Conservation (phyloP, 2,888 invertebrate genomes). For the Zygothrica quintamaculata region DNA sequence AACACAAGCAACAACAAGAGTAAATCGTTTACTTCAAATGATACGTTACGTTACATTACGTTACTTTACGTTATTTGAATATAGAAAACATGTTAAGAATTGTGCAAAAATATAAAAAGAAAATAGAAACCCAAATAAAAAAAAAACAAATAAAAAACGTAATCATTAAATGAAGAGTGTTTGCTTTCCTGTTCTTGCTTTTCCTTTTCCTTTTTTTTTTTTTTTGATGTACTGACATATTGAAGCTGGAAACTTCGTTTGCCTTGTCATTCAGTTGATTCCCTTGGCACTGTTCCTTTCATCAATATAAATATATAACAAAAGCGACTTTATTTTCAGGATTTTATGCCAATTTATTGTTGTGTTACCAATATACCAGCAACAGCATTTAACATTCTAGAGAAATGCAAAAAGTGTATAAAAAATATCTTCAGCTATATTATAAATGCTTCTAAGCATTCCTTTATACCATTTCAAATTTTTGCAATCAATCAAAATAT, state of each 20-base stretch:
- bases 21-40: conserved; percentile 3
- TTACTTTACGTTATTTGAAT: conserved; percentile 31
- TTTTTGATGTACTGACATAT: conserved; percentile 21
- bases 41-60: not conserved
- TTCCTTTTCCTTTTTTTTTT: conserved; percentile 3
- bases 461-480: not conserved
- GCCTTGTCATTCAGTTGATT: conserved; percentile 31
- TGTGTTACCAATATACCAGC: too few relatives aligned
- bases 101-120: too few relatives aligned
- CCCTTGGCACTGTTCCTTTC: conserved; percentile 1
- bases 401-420: not conserved
- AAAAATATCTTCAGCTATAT: not conserved
- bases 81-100: conserved; percentile 33
- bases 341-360: too few relatives aligned
- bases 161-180: conserved; percentile 58
- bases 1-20: conserved; percentile 20
- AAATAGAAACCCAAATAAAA: too few relatives aligned
- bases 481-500: not conserved
- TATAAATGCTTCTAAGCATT: not conserved
- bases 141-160: too few relatives aligned
- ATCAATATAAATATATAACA: too few relatives aligned
- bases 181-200: too few relatives aligned
- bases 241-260: conserved; percentile 25
- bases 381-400: too few relatives aligned
- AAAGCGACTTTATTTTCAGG: too few relatives aligned